Evolutionary conservation across 2,888 invertebrate species (phyloP), one percentile per base, ranked within the genome.

Genomic region (Diploptera punctata): DNA sequence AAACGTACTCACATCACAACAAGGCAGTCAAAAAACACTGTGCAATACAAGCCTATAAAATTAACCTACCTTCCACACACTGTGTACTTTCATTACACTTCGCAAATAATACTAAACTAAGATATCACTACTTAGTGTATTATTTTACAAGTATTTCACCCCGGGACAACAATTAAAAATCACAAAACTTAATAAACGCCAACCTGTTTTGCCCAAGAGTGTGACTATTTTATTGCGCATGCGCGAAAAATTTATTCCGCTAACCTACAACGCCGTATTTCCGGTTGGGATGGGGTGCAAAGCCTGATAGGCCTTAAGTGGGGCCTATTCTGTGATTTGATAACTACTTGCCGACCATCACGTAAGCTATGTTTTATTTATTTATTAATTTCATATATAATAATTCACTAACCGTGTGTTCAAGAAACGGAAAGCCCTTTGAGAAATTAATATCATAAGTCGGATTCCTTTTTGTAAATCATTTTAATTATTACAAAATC

Each of bases 131-230:
- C 26, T 13, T 21, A 54, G 54, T 54, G 9, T 21, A 54, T 26
- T 54, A 57, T 57, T 57, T 3, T 3, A 57, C 10, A 13, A 57
- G n/a, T 57, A 29, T 19, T 29, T 57, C 29, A 57, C 31, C 26
- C n/a, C 4, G 57, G 57, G n/a, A 57, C 18, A 29, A 4, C 29
- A 26, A 26, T 65, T 47, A 26, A 47, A 65, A 44, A 9, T 26
- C 44, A 65, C 47, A 65, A 65, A 65, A 47, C 43, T 62, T 62
- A 54, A 72, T 70, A 47, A 65, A 74, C 72, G 69, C 74, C 74
- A 74, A 74, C 71, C 74, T 74, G 74, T 74, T 74, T 72, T 65
- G 24, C 67, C 16, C 33, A 31, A 29, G 54, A 44, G 62, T 62
- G 49, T 49, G 69, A 43, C n/a, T 26, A n/a, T 33, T 54, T 24